Evolutionary conservation across 1,140 invertebrate genomes (phyloP).

Genomic region (Pseudoatta argentina): DNA sequence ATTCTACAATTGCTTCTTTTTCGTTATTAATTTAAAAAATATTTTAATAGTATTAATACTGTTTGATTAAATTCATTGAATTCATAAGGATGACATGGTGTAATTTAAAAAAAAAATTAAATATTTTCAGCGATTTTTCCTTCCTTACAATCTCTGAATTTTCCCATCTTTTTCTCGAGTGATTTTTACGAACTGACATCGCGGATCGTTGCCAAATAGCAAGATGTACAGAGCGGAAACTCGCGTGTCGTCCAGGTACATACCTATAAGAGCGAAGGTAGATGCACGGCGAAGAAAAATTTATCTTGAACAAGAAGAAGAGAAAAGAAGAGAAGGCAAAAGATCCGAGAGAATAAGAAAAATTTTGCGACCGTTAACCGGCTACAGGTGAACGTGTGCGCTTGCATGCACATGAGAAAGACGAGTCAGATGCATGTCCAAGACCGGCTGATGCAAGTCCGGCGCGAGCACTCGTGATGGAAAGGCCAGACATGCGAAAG

Average conservation of each 20-base stretch:
- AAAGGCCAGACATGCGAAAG: slow-evolving; percentile 69
- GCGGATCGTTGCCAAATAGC: not conserved
- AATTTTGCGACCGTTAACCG: slow-evolving; percentile 62
- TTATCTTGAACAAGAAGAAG: slow-evolving; percentile 1
- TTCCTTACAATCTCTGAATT: not conserved
- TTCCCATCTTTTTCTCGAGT: not conserved
- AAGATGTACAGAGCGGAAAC: not conserved
- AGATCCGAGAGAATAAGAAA: slow-evolving; percentile 47
- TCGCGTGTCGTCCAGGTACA: not conserved
- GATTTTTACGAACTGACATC: not conserved
- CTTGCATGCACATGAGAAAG: slow-evolving; percentile 6
- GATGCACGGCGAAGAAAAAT: not conserved
- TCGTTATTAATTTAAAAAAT: not conserved
- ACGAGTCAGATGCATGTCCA: slow-evolving; percentile 20
- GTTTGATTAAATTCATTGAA: not conserved
- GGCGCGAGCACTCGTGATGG: slow-evolving; percentile 67
- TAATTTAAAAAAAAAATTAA: slow-evolving; percentile 5
- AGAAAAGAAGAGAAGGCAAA: not conserved
- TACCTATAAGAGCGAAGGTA: slow-evolving; percentile 9
- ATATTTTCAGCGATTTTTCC: not conserved
- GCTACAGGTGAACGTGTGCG: slow-evolving; percentile 42
- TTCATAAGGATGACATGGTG: not conserved
- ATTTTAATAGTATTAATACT: not conserved
- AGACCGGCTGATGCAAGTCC: slow-evolving; percentile 72
- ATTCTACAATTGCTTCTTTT: not conserved